Conservation (phyloP, 2,797 vertebrate species). For the Tadarida brasiliensis region DNA sequence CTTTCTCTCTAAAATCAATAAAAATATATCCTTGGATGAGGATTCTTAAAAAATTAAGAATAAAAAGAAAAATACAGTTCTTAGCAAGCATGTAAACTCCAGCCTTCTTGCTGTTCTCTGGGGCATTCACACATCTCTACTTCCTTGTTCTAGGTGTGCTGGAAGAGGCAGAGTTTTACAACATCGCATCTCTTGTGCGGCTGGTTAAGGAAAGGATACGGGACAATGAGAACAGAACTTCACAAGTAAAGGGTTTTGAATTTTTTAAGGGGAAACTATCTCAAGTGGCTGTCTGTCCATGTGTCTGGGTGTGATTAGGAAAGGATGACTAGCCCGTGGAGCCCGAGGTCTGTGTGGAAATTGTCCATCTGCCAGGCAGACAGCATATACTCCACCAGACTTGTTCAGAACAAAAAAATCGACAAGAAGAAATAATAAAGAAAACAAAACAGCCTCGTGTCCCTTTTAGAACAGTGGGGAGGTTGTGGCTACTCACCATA, state of each 20-base stretch:
- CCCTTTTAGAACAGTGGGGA: background rate
- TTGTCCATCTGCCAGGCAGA: background rate
- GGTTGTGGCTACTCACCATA: background rate
- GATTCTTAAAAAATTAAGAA: too few relatives aligned
- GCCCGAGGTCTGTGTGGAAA: background rate
- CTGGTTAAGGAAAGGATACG: constrained; percentile 98
- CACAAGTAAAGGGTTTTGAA: constrained; percentile 91
- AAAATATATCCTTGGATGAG: too few relatives aligned
- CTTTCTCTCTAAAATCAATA: too few relatives aligned
- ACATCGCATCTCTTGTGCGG: constrained; percentile 96
- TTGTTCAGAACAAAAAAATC: background rate
- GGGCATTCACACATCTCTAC: background rate
- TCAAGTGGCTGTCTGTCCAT: background rate
- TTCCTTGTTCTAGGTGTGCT: constrained; percentile 92
- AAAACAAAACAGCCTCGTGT: background rate
- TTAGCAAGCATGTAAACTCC: background rate
- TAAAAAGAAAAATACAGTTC: background rate
- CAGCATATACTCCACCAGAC: background rate
- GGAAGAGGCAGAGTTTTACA: constrained; percentile 99
- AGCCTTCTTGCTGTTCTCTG: background rate
- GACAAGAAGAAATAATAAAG: background rate
- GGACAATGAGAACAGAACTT: constrained; percentile 99
- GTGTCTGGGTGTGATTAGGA: background rate
- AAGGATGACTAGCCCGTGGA: background rate
- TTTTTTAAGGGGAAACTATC: background rate